phyloP scores from a whole-genome alignment of 1,140 invertebrate genomes.

The Mycetomoellerius zeteki region DNA sequence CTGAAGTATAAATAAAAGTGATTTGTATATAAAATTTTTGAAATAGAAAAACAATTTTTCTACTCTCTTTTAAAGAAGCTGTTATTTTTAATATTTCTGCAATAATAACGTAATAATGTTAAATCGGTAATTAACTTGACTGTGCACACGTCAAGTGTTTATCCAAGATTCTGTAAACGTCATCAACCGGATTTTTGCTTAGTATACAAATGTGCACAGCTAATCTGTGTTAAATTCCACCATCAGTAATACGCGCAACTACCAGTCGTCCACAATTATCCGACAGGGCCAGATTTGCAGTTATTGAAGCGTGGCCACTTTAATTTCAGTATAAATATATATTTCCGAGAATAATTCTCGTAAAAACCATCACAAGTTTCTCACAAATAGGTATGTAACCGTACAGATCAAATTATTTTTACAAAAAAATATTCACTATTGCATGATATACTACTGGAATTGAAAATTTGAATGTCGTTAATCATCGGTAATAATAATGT shows the following conservation, averaged over 20 bases:
- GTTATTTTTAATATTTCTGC: background rate
- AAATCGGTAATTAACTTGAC: background rate
- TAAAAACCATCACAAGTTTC: background rate
- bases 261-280: background rate
- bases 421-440: background rate
- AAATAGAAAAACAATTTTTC: background rate
- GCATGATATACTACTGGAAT: background rate
- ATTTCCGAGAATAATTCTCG: background rate
- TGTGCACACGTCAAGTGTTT: background rate
- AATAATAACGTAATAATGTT: background rate
- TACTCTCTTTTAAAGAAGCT: background rate
- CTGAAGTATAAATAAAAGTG: background rate
- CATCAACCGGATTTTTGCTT: background rate
- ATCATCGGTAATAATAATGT: background rate
- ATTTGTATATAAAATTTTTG: background rate
- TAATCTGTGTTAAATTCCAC: background rate
- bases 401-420: background rate
- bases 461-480: background rate
- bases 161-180: background rate
- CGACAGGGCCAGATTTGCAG: background rate
- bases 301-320: conserved; percentile 5
- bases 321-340: background rate
- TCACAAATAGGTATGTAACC: background rate
- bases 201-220: background rate
- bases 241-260: background rate